Conservation (phyloP, 2,888 invertebrate species). For the Platynereis dumerilii region DNA sequence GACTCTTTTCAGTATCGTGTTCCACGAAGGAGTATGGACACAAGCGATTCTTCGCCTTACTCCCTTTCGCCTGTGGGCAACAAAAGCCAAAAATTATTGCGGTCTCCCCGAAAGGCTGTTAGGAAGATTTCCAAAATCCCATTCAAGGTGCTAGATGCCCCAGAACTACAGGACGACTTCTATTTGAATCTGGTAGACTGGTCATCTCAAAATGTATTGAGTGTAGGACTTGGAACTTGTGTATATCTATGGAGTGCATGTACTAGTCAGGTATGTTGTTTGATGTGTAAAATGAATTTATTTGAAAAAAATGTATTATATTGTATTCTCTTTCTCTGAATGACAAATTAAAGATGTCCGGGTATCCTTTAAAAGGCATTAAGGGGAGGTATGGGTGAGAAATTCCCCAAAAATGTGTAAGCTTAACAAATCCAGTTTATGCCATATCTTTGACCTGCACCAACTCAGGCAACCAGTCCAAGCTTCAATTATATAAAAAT, state of each 20-base stretch:
- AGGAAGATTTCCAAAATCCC: constrained; percentile 98
- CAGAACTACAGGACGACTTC: constrained; percentile 98
- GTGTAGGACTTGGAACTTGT: constrained; percentile 96
- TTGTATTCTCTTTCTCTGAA: background rate
- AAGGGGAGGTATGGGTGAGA: too few relatives aligned
- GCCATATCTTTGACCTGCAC: too few relatives aligned
- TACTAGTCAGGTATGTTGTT: constrained; percentile 81
- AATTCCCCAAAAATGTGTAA: too few relatives aligned
- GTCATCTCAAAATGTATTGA: constrained; percentile 98
- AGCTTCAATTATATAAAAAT: too few relatives aligned
- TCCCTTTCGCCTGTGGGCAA: constrained; percentile 94
- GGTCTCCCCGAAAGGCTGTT: constrained; percentile 96
- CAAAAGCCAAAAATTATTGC: constrained; percentile 90
- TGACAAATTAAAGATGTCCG: background rate
- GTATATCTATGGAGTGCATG: constrained; percentile 99
- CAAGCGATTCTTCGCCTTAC: constrained; percentile 75
- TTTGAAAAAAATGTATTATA: constrained; percentile 3
- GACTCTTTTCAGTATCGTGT: constrained; percentile 62
- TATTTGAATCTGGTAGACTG: constrained; percentile 98
- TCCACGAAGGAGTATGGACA: constrained; percentile 52
- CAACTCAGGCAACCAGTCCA: too few relatives aligned
- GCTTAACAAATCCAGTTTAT: too few relatives aligned
- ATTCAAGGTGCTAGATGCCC: constrained; percentile 95
- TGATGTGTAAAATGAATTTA: background rate
- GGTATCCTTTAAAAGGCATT: background rate